Evolutionary conservation across 2,797 vertebrate genomes (phyloP).

Genomic region (Orestias chungarensis): DNA sequence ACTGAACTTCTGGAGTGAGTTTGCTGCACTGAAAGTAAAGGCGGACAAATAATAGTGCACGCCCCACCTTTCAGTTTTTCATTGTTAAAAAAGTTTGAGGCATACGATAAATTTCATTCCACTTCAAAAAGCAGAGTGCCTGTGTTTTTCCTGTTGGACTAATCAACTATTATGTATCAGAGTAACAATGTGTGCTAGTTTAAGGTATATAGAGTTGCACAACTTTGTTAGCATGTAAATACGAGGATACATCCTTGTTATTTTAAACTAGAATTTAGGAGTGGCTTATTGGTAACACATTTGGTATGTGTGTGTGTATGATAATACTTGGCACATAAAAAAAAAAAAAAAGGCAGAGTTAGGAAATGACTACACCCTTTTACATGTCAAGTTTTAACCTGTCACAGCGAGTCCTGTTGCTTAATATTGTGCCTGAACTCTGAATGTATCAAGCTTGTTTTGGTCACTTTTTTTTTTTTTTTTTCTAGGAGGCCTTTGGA

Average conservation of each 20-base stretch:
- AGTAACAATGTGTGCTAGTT: background rate
- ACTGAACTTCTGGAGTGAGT: slow-evolving; percentile 49
- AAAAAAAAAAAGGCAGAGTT: background rate
- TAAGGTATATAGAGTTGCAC: background rate
- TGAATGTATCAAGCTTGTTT: background rate
- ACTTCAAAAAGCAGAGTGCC: slow-evolving; percentile 11
- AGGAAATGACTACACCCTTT: background rate
- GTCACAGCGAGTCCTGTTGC: no score
- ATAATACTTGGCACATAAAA: background rate
- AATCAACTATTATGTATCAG: slow-evolving; percentile 19
- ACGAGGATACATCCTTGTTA: background rate
- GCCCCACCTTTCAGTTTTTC: no score
- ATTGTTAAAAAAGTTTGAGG: no score
- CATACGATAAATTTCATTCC: no score
- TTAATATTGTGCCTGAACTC: background rate
- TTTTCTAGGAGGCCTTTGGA: slow-evolving; percentile 90
- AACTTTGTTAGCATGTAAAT: background rate
- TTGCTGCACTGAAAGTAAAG: slow-evolving; percentile 59
- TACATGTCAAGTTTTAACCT: no score
- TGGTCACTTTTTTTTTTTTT: slow-evolving; percentile 31
- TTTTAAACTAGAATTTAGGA: slow-evolving; percentile 11
- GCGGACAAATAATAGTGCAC: no score
- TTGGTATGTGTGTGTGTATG: background rate
- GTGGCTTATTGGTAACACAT: background rate
- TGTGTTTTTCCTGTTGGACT: slow-evolving; percentile 11